Evolutionary conservation across 2,797 vertebrate species (phyloP).

Genomic region (Melanotaenia nigrans): DNA sequence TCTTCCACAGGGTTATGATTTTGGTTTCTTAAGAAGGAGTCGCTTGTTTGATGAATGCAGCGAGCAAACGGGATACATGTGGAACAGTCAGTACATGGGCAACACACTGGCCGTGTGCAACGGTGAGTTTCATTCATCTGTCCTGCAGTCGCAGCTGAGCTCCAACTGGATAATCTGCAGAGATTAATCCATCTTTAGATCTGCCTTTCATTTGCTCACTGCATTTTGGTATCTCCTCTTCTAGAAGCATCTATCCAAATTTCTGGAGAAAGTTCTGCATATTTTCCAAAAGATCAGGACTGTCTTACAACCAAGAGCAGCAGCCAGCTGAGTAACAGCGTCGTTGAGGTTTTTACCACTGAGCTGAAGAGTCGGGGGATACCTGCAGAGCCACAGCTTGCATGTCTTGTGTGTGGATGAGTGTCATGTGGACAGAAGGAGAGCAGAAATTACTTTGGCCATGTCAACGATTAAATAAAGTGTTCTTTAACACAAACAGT

Average conservation of each 20-base stretch:
- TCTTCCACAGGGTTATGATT: slow-evolving; percentile 80
- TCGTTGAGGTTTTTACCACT: slow-evolving; percentile 31
- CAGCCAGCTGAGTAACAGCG: background rate
- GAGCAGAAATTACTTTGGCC: background rate
- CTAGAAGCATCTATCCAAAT: slow-evolving; percentile 43
- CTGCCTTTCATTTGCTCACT: too few species aligned
- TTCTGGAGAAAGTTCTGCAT: slow-evolving; percentile 69
- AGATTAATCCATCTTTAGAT: too few species aligned
- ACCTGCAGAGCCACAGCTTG: background rate
- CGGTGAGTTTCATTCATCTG: slow-evolving; percentile 61
- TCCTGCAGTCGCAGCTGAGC: too few species aligned
- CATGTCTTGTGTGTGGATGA: slow-evolving; percentile 76
- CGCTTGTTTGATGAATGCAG: slow-evolving; percentile 80
- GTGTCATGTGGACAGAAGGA: background rate
- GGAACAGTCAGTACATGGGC: slow-evolving; percentile 76
- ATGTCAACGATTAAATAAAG: background rate
- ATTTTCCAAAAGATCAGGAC: slow-evolving; percentile 75
- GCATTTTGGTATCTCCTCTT: slow-evolving; percentile 2
- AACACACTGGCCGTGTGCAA: slow-evolving; percentile 78
- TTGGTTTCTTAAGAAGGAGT: slow-evolving; percentile 76
- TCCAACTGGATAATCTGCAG: too few species aligned
- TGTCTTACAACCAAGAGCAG: slow-evolving; percentile 68
- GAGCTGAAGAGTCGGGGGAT: slow-evolving; percentile 45
- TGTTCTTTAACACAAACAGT: background rate
- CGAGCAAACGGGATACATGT: slow-evolving; percentile 53